These are phyloP conservation scores for Brachylomia viminalis DNA, from an alignment of 2,888 invertebrate species.

Conservation along the genomic window DNA sequence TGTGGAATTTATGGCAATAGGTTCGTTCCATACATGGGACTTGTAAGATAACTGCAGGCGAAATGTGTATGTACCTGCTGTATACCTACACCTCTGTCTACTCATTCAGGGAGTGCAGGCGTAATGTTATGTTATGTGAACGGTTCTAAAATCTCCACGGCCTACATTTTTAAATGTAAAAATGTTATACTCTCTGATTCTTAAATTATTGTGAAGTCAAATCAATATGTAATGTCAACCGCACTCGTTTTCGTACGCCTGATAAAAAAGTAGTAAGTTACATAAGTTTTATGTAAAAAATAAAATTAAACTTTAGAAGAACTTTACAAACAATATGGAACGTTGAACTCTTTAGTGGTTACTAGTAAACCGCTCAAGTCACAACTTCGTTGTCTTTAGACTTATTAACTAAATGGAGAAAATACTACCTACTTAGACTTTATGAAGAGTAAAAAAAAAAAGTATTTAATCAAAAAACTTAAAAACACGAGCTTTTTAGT, in stretches of 20 bases:
- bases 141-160: not conserved
- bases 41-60: not conserved
- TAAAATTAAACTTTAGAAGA: not conserved
- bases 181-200: not conserved
- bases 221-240: not conserved
- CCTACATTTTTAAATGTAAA: not conserved
- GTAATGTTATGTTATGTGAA: not conserved
- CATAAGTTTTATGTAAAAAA: not conserved
- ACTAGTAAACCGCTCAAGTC: no score
- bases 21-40: not conserved
- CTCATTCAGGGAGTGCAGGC: not conserved
- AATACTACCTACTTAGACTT: no score
- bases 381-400: no score
- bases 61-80: not conserved
- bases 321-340: no score
- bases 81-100: not conserved
- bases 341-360: no score
- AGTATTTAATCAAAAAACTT: no score
- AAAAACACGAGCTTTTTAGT: no score
- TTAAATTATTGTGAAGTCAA: not conserved
- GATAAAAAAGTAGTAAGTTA: constrained; percentile 18
- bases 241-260: not conserved
- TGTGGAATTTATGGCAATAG: not conserved
- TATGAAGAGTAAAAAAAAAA: no score
- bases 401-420: no score